phyloP scores from a whole-genome alignment of 2,797 vertebrate genomes.

The Kryptopterus vitreolus region DNA sequence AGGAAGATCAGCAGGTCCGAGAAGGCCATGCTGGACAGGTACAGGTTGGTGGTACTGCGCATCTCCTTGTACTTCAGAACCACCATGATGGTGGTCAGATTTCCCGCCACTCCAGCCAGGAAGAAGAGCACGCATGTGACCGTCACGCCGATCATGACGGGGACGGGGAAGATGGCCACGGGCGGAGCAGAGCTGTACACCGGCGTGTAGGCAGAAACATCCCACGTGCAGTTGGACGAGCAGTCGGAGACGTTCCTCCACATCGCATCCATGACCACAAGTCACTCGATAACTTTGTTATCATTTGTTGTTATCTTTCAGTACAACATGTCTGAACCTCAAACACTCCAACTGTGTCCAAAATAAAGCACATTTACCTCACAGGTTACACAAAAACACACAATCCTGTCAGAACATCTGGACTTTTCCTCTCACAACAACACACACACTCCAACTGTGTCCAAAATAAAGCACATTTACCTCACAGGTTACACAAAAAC shows the following conservation, averaged over 20 bases:
- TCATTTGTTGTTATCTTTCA: not conserved
- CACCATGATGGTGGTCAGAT: slow-evolving; percentile 92
- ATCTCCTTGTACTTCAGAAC: slow-evolving; percentile 90
- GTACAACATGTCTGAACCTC: not conserved
- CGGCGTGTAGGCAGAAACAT: slow-evolving; percentile 60
- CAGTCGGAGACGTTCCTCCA: slow-evolving; percentile 68
- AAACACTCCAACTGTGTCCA: too few species aligned
- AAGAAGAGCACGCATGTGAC: slow-evolving; percentile 86
- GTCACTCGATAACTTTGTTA: slow-evolving; percentile 20
- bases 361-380: not conserved
- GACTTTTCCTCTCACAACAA: not conserved
- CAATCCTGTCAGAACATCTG: not conserved
- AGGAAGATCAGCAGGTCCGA: slow-evolving; percentile 95
- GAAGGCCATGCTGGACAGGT: slow-evolving; percentile 96
- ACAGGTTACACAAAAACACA: not conserved
- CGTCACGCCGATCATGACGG: slow-evolving; percentile 85
- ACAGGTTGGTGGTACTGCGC: slow-evolving; percentile 96
- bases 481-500: too few species aligned
- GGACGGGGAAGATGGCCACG: slow-evolving; percentile 79
- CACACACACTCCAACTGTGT: too few species aligned
- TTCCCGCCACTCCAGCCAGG: slow-evolving; percentile 84
- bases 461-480: not conserved
- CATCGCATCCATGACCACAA: slow-evolving; percentile 68
- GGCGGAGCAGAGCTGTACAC: slow-evolving; percentile 48
- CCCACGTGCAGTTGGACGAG: slow-evolving; percentile 74